A percentile compares a stretch with the other conserved stretches of the same genome.
Evolutionary conservation across 1,140 invertebrate species (phyloP).

Genomic region (Cephus cinctus): DNA sequence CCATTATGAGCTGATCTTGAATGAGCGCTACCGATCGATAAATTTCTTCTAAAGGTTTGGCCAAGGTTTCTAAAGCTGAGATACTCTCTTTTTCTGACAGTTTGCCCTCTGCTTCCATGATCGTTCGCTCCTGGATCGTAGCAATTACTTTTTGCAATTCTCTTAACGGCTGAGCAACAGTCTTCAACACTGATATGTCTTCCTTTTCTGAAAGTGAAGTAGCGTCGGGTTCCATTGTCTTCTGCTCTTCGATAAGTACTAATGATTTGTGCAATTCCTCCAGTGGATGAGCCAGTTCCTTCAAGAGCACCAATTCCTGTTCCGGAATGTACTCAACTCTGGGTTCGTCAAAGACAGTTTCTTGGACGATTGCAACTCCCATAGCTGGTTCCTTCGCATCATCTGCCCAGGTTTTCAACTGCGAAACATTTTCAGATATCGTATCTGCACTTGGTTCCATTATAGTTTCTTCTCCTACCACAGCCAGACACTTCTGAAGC

Average conservation of each 20-base stretch:
- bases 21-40: slow-evolving; percentile 27
- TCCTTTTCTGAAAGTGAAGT: slow-evolving; percentile 33
- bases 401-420: slow-evolving; percentile 25
- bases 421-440: slow-evolving; percentile 22
- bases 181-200: slow-evolving; percentile 39
- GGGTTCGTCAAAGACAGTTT: slow-evolving; percentile 24
- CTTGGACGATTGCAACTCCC: slow-evolving; percentile 16
- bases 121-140: slow-evolving; percentile 31
- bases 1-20: slow-evolving; percentile 25
- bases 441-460: slow-evolving; percentile 22
- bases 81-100: too few relatives aligned
- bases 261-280: slow-evolving; percentile 58
- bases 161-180: slow-evolving; percentile 50
- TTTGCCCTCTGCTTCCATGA: slow-evolving; percentile 11
- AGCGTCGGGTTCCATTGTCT: slow-evolving; percentile 46
- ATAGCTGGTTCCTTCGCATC: slow-evolving; percentile 9
- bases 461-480: slow-evolving; percentile 29
- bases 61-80: slow-evolving; percentile 13
- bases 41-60: slow-evolving; percentile 26
- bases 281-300: slow-evolving; percentile 54
- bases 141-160: slow-evolving; percentile 47
- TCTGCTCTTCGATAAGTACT: slow-evolving; percentile 52
- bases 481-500: slow-evolving; percentile 35
- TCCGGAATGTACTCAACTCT: too few relatives aligned
- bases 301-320: too few relatives aligned